Conservation (phyloP, 2,888 invertebrate genomes). For the Lampropteryx suffumata region DNA sequence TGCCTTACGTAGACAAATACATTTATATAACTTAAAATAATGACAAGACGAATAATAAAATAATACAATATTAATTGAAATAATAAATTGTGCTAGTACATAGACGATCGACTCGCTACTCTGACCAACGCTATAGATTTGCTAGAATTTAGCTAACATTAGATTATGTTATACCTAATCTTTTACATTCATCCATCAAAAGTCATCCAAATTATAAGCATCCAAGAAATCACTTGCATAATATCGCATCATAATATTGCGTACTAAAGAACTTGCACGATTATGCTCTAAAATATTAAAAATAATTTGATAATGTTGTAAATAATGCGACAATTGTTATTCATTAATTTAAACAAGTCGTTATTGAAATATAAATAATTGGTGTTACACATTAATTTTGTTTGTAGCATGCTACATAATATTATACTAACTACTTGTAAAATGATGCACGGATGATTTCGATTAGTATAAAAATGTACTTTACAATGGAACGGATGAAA, state of each 20-base stretch:
- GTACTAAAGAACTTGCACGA: slow-evolving; percentile 7
- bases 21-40: slow-evolving; percentile 82
- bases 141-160: slow-evolving; percentile 48
- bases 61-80: slow-evolving; percentile 63
- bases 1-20: slow-evolving; percentile 73
- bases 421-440: slow-evolving; percentile 39
- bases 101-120: slow-evolving; percentile 52
- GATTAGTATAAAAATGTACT: slow-evolving; percentile 61
- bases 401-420: slow-evolving; percentile 44
- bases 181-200: slow-evolving; percentile 24
- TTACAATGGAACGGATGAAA: slow-evolving; percentile 71
- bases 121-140: slow-evolving; percentile 44
- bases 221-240: slow-evolving; percentile 21
- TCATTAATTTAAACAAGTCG: slow-evolving; percentile 1
- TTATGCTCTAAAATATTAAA: slow-evolving; percentile 14
- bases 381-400: slow-evolving; percentile 52
- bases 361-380: slow-evolving; percentile 48
- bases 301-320: slow-evolving; percentile 10
- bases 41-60: slow-evolving; percentile 80
- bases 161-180: slow-evolving; percentile 35
- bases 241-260: slow-evolving; percentile 13
- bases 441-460: slow-evolving; percentile 58
- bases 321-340: slow-evolving; percentile 15
- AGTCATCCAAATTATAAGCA: slow-evolving; percentile 35
- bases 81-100: slow-evolving; percentile 77